These are phyloP conservation scores for Tryphoninae sp. DNA, from an alignment of 2,888 invertebrate genomes.

Conservation along the genomic window DNA sequence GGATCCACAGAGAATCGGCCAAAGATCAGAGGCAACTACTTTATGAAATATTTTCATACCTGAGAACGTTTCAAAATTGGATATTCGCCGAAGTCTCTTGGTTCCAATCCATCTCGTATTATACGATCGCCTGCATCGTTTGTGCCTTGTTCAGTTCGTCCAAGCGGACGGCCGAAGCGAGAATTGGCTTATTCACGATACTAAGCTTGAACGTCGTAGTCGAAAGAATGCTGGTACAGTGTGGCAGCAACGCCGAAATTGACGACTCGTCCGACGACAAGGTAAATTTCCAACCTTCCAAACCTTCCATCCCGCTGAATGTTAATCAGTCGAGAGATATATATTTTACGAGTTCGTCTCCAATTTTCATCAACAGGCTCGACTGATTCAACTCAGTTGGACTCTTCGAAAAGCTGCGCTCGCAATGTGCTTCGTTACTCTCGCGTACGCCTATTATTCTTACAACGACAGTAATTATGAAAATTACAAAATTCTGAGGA, in stretches of 20 bases:
- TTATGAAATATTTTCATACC: constrained; percentile 83
- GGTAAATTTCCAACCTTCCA: constrained; percentile 60
- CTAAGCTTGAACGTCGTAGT: constrained; percentile 82
- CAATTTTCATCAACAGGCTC: constrained; percentile 60
- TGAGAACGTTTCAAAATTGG: constrained; percentile 84
- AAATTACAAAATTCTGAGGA: constrained; percentile 71
- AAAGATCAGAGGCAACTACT: constrained; percentile 84
- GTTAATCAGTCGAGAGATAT: neutral
- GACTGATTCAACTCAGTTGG: constrained; percentile 72
- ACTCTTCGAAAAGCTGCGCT: constrained; percentile 72
- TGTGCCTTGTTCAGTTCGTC: constrained; percentile 84
- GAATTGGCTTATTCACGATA: constrained; percentile 83
- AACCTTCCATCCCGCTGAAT: neutral
- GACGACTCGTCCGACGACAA: constrained; percentile 66
- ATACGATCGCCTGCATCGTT: constrained; percentile 82
- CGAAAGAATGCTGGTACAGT: constrained; percentile 82
- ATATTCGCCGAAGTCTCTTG: constrained; percentile 86
- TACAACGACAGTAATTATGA: constrained; percentile 74
- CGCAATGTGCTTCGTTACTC: constrained; percentile 70
- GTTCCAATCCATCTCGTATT: constrained; percentile 85
- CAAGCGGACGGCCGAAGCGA: constrained; percentile 82
- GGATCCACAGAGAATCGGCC: constrained; percentile 80
- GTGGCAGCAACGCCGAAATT: constrained; percentile 66
- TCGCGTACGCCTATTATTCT: constrained; percentile 73
- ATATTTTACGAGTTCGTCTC: neutral